Evolutionary conservation across 2,113 vertebrate genomes (phyloP).

Genomic region (Indicator maculatus): DNA sequence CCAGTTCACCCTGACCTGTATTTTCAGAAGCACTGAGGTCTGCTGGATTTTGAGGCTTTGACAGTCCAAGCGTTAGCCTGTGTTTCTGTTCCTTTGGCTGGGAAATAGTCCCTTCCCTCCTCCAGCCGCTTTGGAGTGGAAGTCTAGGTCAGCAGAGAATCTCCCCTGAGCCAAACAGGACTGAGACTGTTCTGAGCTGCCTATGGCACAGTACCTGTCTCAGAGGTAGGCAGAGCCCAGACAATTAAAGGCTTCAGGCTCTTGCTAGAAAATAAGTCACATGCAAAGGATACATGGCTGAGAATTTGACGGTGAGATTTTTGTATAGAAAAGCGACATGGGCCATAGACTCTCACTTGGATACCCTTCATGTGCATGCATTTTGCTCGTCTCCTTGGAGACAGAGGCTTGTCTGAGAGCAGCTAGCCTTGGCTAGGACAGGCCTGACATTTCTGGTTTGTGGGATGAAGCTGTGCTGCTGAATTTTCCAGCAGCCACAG

Average conservation of each 20-base stretch:
- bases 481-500: background rate
- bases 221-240: background rate
- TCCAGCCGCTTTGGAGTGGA: background rate
- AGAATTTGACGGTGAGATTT: conserved; percentile 10
- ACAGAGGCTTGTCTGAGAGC: conserved; percentile 54
- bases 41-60: background rate
- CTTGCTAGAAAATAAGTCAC: background rate
- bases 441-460: conserved; percentile 54
- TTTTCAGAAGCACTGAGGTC: background rate
- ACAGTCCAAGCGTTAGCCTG: background rate
- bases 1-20: background rate
- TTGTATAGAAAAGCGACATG: background rate
- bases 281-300: background rate
- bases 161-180: accelerated
- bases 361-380: conserved; percentile 43
- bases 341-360: conserved; percentile 39
- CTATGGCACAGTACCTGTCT: accelerated
- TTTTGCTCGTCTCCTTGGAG: conserved; percentile 64
- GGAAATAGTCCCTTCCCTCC: background rate
- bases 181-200: background rate
- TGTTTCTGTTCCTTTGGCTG: background rate
- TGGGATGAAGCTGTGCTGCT: conserved; percentile 23
- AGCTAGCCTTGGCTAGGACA: conserved; percentile 58
- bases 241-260: background rate
- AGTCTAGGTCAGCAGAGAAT: background rate